phyloP scores from a whole-genome alignment of 2,888 invertebrate species.

The Eristalinus sepulchralis region DNA sequence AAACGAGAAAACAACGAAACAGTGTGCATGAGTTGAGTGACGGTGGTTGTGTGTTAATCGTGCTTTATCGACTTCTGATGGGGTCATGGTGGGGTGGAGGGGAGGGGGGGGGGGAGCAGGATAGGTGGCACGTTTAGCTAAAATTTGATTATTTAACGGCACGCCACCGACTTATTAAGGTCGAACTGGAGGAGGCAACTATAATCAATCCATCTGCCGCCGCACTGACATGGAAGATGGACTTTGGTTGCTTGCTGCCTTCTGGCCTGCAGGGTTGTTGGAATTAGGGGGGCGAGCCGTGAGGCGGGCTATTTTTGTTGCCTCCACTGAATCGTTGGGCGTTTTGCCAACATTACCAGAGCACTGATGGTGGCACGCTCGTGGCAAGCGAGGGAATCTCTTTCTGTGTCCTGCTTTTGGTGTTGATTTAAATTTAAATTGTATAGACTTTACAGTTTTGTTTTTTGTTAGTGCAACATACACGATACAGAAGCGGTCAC shows the following conservation, averaged over 20 bases:
- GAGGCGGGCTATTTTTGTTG: conserved; percentile 32
- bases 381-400: background rate
- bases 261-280: too few species aligned
- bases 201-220: conserved; percentile 32
- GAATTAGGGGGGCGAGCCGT: background rate
- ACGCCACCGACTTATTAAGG: conserved; percentile 58
- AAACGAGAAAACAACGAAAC: conserved; percentile 44
- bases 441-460: background rate
- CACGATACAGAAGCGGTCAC: background rate
- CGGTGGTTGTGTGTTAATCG: background rate
- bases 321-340: conserved; percentile 20
- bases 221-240: background rate
- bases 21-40: background rate
- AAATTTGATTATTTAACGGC: conserved; percentile 43
- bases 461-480: background rate
- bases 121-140: conserved; percentile 25
- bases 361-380: background rate
- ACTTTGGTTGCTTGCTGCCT: background rate
- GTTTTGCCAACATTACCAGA: conserved; percentile 20
- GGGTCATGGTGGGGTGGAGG: background rate
- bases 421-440: background rate
- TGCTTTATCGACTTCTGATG: background rate
- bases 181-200: background rate
- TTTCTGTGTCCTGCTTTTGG: background rate
- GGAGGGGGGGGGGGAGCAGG: background rate